phyloP scores from a whole-genome alignment of 2,797 vertebrate species.

The Nyctalus aviator region DNA sequence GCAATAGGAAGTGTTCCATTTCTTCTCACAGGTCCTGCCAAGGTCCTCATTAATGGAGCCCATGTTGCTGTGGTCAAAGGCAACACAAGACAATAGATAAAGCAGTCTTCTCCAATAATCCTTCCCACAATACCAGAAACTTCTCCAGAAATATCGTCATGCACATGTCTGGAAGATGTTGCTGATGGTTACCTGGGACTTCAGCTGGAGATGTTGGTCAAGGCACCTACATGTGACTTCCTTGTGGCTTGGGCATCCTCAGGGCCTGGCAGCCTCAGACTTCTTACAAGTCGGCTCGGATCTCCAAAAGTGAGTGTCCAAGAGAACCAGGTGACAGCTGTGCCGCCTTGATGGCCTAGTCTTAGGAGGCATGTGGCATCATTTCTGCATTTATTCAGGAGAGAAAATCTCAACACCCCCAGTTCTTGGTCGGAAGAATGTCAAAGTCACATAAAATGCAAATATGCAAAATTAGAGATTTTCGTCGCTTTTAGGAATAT shows the following conservation, averaged over 20 bases:
- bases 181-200: neutral
- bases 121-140: neutral
- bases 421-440: neutral
- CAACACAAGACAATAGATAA: neutral
- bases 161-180: no score
- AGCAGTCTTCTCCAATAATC: neutral
- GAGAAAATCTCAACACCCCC: neutral
- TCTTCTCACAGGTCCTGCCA: neutral
- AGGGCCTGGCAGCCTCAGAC: neutral
- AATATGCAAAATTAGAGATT: neutral
- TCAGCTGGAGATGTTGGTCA: neutral
- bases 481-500: neutral
- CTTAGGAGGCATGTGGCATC: neutral
- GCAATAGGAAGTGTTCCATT: neutral
- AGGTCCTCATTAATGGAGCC: neutral
- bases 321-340: neutral
- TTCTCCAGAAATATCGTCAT: neutral
- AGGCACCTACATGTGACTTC: neutral
- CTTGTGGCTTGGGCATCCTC: neutral
- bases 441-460: neutral
- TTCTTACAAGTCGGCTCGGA: neutral
- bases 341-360: no score
- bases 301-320: neutral
- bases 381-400: neutral
- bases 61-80: fast-evolving